A percentile compares a stretch with the other conserved stretches of the same genome.
These are phyloP conservation scores for Strigamia maritima DNA, from an alignment of 2,888 invertebrate genomes.

Conservation along the genomic window DNA sequence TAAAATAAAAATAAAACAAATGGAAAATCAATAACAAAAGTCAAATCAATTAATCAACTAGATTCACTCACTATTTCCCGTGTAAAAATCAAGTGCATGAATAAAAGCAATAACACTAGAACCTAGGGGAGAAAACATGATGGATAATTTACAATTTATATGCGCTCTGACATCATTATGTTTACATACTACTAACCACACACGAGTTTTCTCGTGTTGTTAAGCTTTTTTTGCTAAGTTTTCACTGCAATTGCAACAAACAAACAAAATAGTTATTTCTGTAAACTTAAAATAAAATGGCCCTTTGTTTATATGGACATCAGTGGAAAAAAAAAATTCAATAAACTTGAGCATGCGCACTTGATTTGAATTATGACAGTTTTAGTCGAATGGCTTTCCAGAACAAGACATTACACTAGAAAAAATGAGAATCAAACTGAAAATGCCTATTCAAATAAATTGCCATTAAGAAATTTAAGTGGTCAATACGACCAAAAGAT, in stretches of 20 bases:
- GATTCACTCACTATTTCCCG: neutral
- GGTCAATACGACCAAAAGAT: constrained; percentile 30
- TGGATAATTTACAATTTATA: neutral
- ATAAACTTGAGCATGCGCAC: neutral
- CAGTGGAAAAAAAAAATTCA: neutral
- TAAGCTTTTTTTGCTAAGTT: neutral
- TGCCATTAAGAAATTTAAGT: constrained; percentile 30
- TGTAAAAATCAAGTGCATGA: neutral
- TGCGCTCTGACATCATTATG: constrained; percentile 2
- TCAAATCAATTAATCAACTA: neutral
- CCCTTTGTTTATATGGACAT: neutral
- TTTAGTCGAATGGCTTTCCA: neutral
- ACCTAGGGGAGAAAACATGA: neutral
- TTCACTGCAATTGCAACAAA: neutral
- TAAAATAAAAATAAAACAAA: neutral
- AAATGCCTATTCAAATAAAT: constrained; percentile 22
- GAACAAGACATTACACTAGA: neutral
- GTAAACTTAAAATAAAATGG: neutral
- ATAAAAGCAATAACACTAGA: constrained; percentile 6
- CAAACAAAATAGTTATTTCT: neutral
- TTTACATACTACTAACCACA: neutral
- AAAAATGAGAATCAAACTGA: neutral
- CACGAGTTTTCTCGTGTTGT: neutral
- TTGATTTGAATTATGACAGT: neutral
- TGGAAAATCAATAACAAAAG: constrained; percentile 3